phyloP scores from a whole-genome alignment of 2,797 vertebrate genomes.

The Acipenser ruthenus region DNA sequence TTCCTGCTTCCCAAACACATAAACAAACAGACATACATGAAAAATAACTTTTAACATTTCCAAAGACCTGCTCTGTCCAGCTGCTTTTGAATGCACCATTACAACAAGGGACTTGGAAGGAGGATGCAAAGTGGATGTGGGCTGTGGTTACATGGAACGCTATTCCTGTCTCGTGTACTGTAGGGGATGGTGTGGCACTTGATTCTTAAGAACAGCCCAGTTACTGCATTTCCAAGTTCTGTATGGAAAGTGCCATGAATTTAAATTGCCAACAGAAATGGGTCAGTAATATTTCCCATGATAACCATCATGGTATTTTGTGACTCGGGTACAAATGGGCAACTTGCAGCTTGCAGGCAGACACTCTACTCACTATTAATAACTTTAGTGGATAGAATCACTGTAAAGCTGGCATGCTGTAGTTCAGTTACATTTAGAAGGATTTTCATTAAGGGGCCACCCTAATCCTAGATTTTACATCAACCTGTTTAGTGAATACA shows the following conservation, averaged over 20 bases:
- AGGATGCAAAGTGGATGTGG: constrained; percentile 9
- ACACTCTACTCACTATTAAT: no score
- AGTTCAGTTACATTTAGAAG: no score
- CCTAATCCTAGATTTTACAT: no score
- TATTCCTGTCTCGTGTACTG: background rate
- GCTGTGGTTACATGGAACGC: background rate
- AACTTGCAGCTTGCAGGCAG: no score
- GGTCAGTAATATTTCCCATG: background rate
- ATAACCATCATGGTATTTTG: background rate
- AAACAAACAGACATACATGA: constrained; percentile 30
- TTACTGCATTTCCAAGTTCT: background rate
- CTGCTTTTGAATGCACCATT: background rate
- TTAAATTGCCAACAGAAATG: background rate
- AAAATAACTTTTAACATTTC: background rate
- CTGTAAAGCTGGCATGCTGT: no score
- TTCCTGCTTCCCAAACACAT: constrained; percentile 33
- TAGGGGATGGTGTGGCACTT: background rate
- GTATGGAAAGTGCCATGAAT: background rate
- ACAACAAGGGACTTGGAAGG: background rate
- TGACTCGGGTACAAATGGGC: no score
- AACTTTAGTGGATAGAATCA: no score
- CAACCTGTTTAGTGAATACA: no score
- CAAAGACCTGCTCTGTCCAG: background rate
- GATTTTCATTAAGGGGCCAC: no score
- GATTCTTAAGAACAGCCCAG: background rate